Conservation (phyloP, 2,113 vertebrate genomes). For the Apteryx owenii region DNA sequence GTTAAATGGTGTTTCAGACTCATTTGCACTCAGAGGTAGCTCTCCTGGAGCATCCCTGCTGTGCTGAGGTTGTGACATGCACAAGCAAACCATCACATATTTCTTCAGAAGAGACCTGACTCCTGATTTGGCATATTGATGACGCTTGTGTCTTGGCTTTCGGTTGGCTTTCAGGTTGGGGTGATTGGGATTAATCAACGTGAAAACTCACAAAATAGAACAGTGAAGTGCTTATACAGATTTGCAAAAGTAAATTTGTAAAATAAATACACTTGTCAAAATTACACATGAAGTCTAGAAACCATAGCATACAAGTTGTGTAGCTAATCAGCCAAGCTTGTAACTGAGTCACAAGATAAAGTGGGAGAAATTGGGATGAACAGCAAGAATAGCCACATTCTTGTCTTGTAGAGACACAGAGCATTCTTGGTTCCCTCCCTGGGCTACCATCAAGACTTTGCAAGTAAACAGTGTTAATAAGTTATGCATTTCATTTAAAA, state of each 20-base stretch:
- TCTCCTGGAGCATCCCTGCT: not conserved
- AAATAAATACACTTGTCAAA: not conserved
- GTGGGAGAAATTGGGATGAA: conserved; percentile 28
- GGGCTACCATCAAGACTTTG: conserved; percentile 5
- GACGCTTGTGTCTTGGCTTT: not conserved
- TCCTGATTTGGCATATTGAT: rapidly evolving
- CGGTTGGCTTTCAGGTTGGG: not conserved
- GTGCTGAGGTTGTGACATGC: not conserved
- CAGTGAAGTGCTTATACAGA: not conserved
- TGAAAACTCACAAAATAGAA: not conserved
- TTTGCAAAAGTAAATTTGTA: not conserved
- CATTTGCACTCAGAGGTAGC: rapidly evolving
- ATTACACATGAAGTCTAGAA: not conserved
- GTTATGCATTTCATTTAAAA: not conserved
- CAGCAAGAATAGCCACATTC: conserved; percentile 56
- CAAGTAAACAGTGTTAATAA: not conserved
- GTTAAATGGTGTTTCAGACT: rapidly evolving
- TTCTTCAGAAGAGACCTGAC: not conserved
- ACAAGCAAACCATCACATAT: not conserved
- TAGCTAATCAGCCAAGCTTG: not conserved
- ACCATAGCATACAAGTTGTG: not conserved
- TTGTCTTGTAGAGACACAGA: not conserved
- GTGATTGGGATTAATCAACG: not conserved
- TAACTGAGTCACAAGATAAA: conserved; percentile 49
- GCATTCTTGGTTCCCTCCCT: not conserved